Percentiles rank a stretch among this genome's conserved stretches.
Conservation (phyloP, 2,888 invertebrate genomes). For the Apotomis capreana region DNA sequence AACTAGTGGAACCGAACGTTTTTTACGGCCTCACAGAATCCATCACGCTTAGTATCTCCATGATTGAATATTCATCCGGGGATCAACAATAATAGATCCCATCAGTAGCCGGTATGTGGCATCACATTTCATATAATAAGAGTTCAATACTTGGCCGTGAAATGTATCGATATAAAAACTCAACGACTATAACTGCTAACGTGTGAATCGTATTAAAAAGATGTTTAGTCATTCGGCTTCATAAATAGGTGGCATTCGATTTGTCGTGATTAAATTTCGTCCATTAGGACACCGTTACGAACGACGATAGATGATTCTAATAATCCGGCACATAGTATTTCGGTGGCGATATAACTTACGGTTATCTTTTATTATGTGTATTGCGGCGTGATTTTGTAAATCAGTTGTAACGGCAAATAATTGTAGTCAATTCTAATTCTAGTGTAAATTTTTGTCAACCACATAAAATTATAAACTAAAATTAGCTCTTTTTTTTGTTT, state of each 20-base stretch:
- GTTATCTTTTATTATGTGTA: slow-evolving; percentile 54
- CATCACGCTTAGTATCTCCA: slow-evolving; percentile 71
- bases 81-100: slow-evolving; percentile 82
- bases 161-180: slow-evolving; percentile 82
- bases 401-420: slow-evolving; percentile 8
- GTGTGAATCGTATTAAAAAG: slow-evolving; percentile 84
- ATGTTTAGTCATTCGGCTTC: slow-evolving; percentile 82
- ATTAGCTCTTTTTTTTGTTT: background rate
- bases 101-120: slow-evolving; percentile 80
- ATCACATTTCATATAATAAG: slow-evolving; percentile 82
- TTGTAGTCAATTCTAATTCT: background rate
- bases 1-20: slow-evolving; percentile 61
- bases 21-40: slow-evolving; percentile 63
- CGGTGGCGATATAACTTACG: slow-evolving; percentile 61
- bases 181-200: slow-evolving; percentile 82
- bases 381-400: slow-evolving; percentile 23
- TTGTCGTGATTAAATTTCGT: slow-evolving; percentile 83
- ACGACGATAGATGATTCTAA: slow-evolving; percentile 62
- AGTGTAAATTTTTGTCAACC: background rate
- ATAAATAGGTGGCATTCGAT: slow-evolving; percentile 83
- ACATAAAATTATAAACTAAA: background rate
- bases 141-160: slow-evolving; percentile 82
- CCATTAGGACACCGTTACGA: slow-evolving; percentile 79
- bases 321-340: slow-evolving; percentile 76
- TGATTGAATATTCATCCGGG: slow-evolving; percentile 82